Evolutionary conservation across 1,140 invertebrate species (phyloP).

Genomic region (Armadillidium nasatum): DNA sequence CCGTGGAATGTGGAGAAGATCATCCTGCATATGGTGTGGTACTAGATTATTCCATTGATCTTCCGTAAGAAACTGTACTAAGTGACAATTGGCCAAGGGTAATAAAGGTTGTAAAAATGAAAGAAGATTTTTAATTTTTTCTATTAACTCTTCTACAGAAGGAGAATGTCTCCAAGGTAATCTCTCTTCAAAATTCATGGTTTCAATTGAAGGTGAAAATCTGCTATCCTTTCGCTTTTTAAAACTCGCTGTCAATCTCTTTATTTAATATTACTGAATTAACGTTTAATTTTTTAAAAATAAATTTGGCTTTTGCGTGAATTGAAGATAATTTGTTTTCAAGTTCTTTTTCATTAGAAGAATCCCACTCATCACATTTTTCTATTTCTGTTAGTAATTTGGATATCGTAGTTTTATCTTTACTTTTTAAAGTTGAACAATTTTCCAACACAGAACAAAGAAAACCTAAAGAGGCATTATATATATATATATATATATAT

Average conservation of each 20-base stretch:
- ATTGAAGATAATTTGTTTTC: background rate
- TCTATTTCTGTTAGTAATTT: background rate
- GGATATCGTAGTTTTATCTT: background rate
- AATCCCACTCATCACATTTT: background rate
- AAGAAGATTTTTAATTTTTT: too few relatives aligned
- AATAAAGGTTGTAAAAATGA: background rate
- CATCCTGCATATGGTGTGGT: background rate
- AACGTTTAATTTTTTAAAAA: background rate
- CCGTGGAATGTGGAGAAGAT: background rate
- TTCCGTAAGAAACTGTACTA: background rate
- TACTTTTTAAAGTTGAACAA: background rate
- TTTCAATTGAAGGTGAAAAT: too few relatives aligned
- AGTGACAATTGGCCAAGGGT: background rate
- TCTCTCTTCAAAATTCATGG: too few relatives aligned
- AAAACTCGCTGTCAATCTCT: constrained; percentile 1
- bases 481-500: too few relatives aligned
- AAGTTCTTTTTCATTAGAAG: background rate
- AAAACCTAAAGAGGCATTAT: background rate
- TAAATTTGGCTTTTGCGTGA: background rate
- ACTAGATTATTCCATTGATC: background rate
- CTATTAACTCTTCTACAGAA: too few relatives aligned
- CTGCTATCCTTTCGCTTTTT: background rate
- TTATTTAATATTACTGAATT: background rate
- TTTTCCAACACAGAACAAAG: background rate
- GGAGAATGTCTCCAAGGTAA: too few relatives aligned